These are phyloP conservation scores for Ameiurus melas DNA, from an alignment of 2,113 vertebrate genomes.

Conservation along the genomic window DNA sequence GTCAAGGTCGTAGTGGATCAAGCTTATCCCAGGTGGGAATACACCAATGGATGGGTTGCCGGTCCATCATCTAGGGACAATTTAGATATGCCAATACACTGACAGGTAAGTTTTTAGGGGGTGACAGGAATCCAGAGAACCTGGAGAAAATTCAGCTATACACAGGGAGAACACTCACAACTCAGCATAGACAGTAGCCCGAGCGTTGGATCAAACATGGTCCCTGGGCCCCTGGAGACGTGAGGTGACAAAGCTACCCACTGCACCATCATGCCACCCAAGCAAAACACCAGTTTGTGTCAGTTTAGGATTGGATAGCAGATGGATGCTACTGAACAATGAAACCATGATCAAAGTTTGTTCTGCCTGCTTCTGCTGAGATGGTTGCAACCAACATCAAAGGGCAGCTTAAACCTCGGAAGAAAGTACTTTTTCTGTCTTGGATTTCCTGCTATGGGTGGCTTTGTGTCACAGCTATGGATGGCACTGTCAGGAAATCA, in stretches of 20 bases:
- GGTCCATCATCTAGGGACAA: background rate
- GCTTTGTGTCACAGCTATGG: background rate
- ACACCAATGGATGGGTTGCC: background rate
- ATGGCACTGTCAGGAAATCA: background rate
- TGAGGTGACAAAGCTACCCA: background rate
- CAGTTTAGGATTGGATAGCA: background rate
- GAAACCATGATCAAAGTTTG: background rate
- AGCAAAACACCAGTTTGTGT: background rate
- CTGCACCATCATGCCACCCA: background rate
- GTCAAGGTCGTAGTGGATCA: background rate
- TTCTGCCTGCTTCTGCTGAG: background rate
- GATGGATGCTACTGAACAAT: background rate
- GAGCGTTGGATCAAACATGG: background rate
- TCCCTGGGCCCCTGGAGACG: background rate
- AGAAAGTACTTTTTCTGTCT: background rate
- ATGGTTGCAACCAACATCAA: background rate
- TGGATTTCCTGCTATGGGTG: background rate
- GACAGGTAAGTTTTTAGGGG: background rate
- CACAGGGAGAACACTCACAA: background rate
- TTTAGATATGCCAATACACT: background rate
- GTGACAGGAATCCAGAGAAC: background rate
- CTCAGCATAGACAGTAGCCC: background rate
- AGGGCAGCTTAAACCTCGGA: background rate
- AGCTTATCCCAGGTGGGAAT: background rate
- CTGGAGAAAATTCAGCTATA: background rate